Evolutionary conservation across 2,888 invertebrate species (phyloP), one percentile per base, ranked within the genome.

Genomic region (Branchinecta sandiegonensis): DNA sequence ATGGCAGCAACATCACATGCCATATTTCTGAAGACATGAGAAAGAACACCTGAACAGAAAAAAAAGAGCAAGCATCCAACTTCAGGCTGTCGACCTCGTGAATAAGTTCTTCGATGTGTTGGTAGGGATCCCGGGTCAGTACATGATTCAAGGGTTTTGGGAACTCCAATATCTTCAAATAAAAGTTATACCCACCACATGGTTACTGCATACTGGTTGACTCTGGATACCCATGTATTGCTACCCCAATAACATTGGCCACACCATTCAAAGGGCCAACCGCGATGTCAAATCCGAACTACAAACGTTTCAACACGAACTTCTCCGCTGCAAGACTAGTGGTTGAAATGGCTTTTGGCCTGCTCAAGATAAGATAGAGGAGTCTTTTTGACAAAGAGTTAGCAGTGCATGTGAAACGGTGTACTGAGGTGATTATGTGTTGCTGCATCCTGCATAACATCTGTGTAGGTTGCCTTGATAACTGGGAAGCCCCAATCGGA

Each of bases 191-290:
- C 17, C 17, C 56, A n/a, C 56, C 56, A 4, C 13, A 17, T 56
- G 3, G 56, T n/a, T 56, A 56, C 17, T 56, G 13, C 17, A 56
- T 56, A n/a, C 56, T 56, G 13, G 56, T 0, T 56, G 56, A 56
- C 56, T 56, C 56, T n/a, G 56, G 56, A 13, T 56, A 56, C 56
- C 56, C 56, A 56, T 56, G 56, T 7, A 56, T 56, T n/a, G 14
- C 56, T 5, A n/a, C 56, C 13, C 56, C 56, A 56, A 5, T 6
- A 4, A 17, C 56, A 5, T 56, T 56, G 6, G 56, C 5, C n/a
- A 56, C 4, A 56, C 56, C 56, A 6, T 56, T 56, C 17, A 56
- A 56, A 56, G 14, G 14, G 5, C 56, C 56, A 2, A 5, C 4
- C 6, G 56, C 6, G 5, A 56, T 13, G 14, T 56, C 56, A 56